phyloP scores from a whole-genome alignment of 2,888 invertebrate species.

The Empis stercorea region DNA sequence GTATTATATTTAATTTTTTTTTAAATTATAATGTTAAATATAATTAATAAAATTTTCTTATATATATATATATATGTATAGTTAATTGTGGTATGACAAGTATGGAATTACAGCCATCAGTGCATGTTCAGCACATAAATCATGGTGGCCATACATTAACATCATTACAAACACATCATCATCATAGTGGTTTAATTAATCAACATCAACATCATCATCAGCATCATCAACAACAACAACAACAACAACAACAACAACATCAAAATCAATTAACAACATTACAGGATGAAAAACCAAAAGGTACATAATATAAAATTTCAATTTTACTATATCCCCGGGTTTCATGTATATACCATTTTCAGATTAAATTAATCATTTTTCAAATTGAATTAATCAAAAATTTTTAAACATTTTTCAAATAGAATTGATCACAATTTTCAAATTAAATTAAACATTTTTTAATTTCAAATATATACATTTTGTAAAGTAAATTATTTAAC shows the following conservation, averaged over 20 bases:
- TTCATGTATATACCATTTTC: too few relatives aligned
- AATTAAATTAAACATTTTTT: too few relatives aligned
- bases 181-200: slow-evolving; percentile 10
- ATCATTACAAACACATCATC: slow-evolving; percentile 19
- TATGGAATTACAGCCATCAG: slow-evolving; percentile 32
- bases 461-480: too few relatives aligned
- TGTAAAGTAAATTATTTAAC: too few relatives aligned
- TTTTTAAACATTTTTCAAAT: too few relatives aligned
- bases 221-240: slow-evolving; percentile 4
- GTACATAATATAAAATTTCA: slow-evolving; percentile 16
- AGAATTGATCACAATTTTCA: too few relatives aligned
- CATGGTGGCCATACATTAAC: slow-evolving; percentile 20
- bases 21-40: too few relatives aligned
- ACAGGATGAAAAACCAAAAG: slow-evolving; percentile 20
- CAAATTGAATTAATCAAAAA: too few relatives aligned
- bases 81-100: slow-evolving; percentile 24
- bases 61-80: neutral
- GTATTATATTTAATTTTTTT: too few relatives aligned
- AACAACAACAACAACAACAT: slow-evolving; percentile 3
- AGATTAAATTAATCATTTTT: too few relatives aligned
- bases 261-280: slow-evolving; percentile 8
- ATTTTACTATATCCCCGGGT: too few relatives aligned
- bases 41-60: too few relatives aligned
- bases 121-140: slow-evolving; percentile 26
- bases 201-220: slow-evolving; percentile 19